These are phyloP conservation scores for Xanthorhoe designata DNA, from an alignment of 2,888 invertebrate species.

Conservation along the genomic window DNA sequence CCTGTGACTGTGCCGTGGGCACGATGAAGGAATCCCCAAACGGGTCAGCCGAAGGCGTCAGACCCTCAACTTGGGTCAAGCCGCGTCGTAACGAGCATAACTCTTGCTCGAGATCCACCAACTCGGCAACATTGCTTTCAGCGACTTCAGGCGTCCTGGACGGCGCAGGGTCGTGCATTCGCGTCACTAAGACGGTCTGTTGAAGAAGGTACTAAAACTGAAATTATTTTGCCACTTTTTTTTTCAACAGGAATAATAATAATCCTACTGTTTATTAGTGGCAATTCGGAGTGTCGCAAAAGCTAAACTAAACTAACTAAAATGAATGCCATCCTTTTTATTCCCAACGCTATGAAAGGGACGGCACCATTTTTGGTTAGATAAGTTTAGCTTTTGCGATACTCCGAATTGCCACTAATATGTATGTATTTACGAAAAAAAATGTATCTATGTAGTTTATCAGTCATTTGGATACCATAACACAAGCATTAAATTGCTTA, in stretches of 20 bases:
- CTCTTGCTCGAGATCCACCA: constrained; percentile 95
- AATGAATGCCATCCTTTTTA: too few relatives aligned
- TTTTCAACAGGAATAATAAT: background rate
- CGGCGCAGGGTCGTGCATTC: constrained; percentile 55
- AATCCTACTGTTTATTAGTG: too few relatives aligned
- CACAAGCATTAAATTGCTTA: too few relatives aligned
- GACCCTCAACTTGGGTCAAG: constrained; percentile 94
- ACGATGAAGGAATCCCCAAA: constrained; percentile 79
- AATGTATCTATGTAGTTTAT: too few relatives aligned
- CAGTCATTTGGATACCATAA: too few relatives aligned
- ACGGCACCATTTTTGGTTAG: too few relatives aligned
- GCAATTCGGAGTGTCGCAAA: too few relatives aligned
- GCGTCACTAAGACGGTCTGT: constrained; percentile 61
- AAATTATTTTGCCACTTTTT: constrained; percentile 8
- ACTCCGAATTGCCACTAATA: too few relatives aligned
- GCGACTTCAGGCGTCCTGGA: constrained; percentile 60
- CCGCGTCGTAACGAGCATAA: constrained; percentile 94
- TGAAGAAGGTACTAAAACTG: constrained; percentile 24
- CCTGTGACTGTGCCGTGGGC: constrained; percentile 65
- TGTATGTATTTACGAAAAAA: too few relatives aligned
- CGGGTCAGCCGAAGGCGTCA: constrained; percentile 88
- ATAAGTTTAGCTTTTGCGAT: too few relatives aligned
- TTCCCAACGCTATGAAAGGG: too few relatives aligned
- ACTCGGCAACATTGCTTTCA: constrained; percentile 91
- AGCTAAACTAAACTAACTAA: too few relatives aligned